Conservation (phyloP, 2,888 invertebrate species). For the Colostygia pectinataria region DNA sequence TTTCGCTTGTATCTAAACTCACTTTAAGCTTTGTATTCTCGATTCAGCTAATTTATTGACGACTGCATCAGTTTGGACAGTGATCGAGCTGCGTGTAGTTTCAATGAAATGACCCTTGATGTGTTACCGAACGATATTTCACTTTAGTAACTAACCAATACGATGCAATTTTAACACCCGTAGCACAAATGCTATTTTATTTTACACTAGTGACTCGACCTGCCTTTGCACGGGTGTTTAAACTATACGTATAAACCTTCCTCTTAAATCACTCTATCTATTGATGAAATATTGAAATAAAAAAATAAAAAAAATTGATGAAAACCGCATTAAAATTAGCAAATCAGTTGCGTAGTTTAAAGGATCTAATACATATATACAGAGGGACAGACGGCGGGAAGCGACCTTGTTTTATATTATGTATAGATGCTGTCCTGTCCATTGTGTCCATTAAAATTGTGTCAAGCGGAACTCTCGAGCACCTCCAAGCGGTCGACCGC, state of each 20-base stretch:
- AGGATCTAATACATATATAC: too few species aligned
- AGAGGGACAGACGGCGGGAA: too few species aligned
- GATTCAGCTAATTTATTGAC: slow-evolving; percentile 19
- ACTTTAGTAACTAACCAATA: background rate
- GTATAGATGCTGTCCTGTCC: too few species aligned
- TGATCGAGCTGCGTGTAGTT: slow-evolving; percentile 17
- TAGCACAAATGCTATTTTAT: background rate
- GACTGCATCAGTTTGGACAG: slow-evolving; percentile 7
- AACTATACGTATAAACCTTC: too few species aligned
- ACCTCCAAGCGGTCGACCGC: background rate
- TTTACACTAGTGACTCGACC: too few species aligned
- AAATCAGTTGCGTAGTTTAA: too few species aligned
- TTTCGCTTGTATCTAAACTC: background rate
- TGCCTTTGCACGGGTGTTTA: too few species aligned
- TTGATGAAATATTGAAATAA: too few species aligned
- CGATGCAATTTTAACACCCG: background rate
- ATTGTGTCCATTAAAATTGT: background rate
- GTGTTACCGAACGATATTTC: slow-evolving; percentile 4
- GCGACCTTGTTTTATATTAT: too few species aligned
- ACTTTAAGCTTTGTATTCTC: slow-evolving; percentile 13
- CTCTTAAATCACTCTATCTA: too few species aligned
- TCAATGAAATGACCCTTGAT: slow-evolving; percentile 6
- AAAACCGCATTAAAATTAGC: too few species aligned
- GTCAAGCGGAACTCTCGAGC: background rate
- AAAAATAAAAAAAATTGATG: too few species aligned